Evolutionary conservation across 2,113 vertebrate species (phyloP), one percentile per base, ranked within the genome.

Genomic region (Aplodontia rufa): DNA sequence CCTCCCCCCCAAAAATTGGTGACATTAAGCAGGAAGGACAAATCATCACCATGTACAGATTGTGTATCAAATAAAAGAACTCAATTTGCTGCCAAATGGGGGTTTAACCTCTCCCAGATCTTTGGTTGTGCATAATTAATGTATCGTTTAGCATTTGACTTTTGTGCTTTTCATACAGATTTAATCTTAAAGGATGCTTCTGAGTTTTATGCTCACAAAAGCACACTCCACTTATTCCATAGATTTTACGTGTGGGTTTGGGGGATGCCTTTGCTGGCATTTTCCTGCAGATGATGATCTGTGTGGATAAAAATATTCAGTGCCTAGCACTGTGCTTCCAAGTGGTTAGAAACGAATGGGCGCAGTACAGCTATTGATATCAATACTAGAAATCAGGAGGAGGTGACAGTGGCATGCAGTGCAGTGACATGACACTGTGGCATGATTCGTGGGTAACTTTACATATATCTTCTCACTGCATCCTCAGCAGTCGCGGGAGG

Each of bases 11-110:
- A 95, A 97, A 95, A 85, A 95, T 96, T 79, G 74, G 84, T 92
- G 97, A 97, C 96, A 95, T 97, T 95, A 96, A 95, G 87, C 88
- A 97, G 97, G 84, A 97, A 97, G 97, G 97, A 98, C 93, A 95
- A 94, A 97, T 86, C 96, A 85, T 91, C 58, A 10, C 74, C 60
- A 66, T 58, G 84, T 94, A 92, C 87, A 64, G 97, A 97, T 97
- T 97, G 97, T 94, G 51, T 97, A 97, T 98, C 97, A 97, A 98
- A 98, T 98, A 91, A 97, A 97, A 97, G 94, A 97, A 97, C 97
- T 97, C 97, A 74, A 62, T 97, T 97, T 98, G 97, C 96, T 98
- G 96, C 97, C 96, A 96, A 97, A 91, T 93, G 93, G 96, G 97
- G 97, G 96, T 97, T 98, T 98, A 97, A 98, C 97, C 97, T 98